phyloP scores from a whole-genome alignment of 1,140 invertebrate species.

The Aculops lycopersici region DNA sequence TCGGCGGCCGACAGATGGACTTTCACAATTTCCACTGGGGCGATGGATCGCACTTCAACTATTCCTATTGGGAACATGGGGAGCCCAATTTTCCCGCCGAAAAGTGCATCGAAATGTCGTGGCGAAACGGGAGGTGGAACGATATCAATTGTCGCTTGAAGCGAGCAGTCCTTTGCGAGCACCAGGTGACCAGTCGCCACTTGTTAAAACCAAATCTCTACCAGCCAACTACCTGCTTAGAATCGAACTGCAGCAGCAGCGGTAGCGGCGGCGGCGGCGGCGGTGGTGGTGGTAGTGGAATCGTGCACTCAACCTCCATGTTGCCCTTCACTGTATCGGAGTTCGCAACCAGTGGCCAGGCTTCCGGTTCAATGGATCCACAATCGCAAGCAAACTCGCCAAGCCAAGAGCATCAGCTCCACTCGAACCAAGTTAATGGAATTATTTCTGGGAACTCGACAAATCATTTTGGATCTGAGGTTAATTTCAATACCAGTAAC shows the following conservation, averaged over 20 bases:
- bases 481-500: too few relatives aligned
- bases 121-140: slow-evolving; percentile 2
- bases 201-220: not conserved
- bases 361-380: too few relatives aligned
- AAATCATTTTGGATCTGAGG: too few relatives aligned
- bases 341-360: too few relatives aligned
- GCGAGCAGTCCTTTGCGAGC: not conserved
- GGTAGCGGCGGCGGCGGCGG: too few relatives aligned
- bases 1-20: not conserved
- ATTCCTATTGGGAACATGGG: slow-evolving; percentile 4
- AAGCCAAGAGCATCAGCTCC: too few relatives aligned
- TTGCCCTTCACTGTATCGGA: too few relatives aligned
- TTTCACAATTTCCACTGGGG: slow-evolving; percentile 4
- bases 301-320: too few relatives aligned
- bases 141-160: not conserved
- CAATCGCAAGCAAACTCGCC: too few relatives aligned
- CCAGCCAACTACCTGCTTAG: not conserved
- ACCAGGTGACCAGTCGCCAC: not conserved
- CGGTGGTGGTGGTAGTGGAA: too few relatives aligned
- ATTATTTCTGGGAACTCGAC: too few relatives aligned
- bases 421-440: too few relatives aligned
- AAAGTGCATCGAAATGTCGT: slow-evolving; percentile 2
- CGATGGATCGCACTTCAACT: slow-evolving; percentile 2
- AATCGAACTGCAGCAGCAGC: not conserved
- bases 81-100: slow-evolving; percentile 4